Conservation (phyloP, 1,140 invertebrate genomes). For the Neodiprion virginianus region DNA sequence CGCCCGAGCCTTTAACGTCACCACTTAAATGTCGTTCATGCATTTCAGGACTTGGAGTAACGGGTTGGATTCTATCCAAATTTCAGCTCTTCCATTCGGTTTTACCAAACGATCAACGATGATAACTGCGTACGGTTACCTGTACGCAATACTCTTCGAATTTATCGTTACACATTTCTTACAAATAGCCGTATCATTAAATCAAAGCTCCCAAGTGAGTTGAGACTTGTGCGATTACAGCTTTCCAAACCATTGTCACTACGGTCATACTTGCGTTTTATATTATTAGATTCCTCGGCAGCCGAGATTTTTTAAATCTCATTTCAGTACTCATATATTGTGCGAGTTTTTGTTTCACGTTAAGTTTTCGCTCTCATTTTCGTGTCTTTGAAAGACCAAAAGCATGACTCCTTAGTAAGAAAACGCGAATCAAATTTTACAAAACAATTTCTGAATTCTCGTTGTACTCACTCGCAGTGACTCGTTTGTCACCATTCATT, state of each 20-base stretch:
- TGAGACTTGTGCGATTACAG: neutral
- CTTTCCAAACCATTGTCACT: neutral
- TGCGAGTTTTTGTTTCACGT: too few relatives aligned
- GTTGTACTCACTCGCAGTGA: neutral
- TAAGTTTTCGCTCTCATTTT: too few relatives aligned
- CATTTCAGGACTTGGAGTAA: conserved; percentile 2
- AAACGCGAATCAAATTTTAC: too few relatives aligned
- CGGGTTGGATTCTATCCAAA: neutral
- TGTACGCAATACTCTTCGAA: neutral
- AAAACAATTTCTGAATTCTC: neutral
- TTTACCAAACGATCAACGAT: neutral
- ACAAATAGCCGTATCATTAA: neutral
- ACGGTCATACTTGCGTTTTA: neutral
- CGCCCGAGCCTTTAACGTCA: neutral
- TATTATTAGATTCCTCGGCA: neutral
- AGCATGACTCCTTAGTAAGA: too few relatives aligned
- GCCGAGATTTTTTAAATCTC: neutral
- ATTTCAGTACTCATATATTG: neutral
- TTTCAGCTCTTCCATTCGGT: neutral
- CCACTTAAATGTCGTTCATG: neutral
- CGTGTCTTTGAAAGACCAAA: too few relatives aligned
- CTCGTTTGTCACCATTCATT: neutral
- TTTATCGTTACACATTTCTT: neutral
- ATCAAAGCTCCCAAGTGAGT: neutral
- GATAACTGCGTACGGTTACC: neutral